Base-by-base conservation (phyloP, 2,888 invertebrate genomes). In the Drymonia ruficornis region DNA sequence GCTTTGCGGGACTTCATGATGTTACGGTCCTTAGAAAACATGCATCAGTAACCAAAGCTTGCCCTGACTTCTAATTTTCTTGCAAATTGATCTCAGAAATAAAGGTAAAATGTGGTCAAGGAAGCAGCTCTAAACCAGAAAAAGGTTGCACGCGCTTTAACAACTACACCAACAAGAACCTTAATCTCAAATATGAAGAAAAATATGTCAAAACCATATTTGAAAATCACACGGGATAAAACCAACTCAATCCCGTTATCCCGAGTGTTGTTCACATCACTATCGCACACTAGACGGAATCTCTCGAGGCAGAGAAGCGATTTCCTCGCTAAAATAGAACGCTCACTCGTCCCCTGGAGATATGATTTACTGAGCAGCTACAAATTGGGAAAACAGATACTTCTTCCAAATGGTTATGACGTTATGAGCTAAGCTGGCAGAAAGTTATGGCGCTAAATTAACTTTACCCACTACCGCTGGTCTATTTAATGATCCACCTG, bases 261-360 rank as follows among this genome's bases (percentile, higher is more conserved):
- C n/a, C 36, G 0, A 5, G 13, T 36, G 5, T 36, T 34, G 12
- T 34, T 34, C 2, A 28, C 23, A 45, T 45, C 45, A 45, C 28
- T 23, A 45, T 43, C 9, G 3, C 15, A n/a, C 18, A 7, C 45
- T 5, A n/a, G 28, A 28, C 28, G 18, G 8, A 15, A 15, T 45
- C 45, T 55, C 49, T 52, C 55, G 6, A 23, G 51, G 31, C 43
- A 31, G 46, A 12, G 29, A 55, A 52, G 18, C 31, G 59, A 55
- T 59, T 63, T 59, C 51, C 63, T 55, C 16, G 55, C 55, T 53
- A 50, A 67, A 65, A 63, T 67, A 54, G 18, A 52, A 59, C 36
- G 19, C 43, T 18, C 29, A n/a, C 45, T 29, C 18, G 9, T 52
- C 57, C 69, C 69, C 68, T 40, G 2, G 65, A 60, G 68, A 52